Conservation (phyloP, 2,888 invertebrate species). For the Lasioglossum pauxillum region DNA sequence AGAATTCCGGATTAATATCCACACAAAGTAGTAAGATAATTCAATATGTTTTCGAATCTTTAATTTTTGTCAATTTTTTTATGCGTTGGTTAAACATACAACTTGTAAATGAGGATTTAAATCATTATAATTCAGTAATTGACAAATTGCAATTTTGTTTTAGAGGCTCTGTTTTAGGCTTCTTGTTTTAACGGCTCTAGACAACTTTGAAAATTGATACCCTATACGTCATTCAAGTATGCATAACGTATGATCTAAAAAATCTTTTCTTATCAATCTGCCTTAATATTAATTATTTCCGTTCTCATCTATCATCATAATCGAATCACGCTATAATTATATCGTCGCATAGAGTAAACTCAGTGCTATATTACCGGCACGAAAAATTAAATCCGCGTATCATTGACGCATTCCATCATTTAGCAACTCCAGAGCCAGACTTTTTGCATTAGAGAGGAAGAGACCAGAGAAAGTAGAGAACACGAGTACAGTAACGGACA, state of each 20-base stretch:
- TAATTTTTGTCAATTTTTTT: not conserved
- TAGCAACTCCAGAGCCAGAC: not conserved
- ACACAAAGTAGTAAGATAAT: too few species aligned
- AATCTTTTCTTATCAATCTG: not conserved
- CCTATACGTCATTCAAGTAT: not conserved
- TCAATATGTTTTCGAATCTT: too few species aligned
- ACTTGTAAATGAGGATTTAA: too few species aligned
- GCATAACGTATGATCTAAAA: not conserved
- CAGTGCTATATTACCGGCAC: not conserved
- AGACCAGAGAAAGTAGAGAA: not conserved
- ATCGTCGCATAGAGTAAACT: not conserved
- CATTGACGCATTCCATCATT: not conserved
- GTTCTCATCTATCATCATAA: not conserved
- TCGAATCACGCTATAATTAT: constrained; percentile 1
- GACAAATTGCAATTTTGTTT: not conserved
- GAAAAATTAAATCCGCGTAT: not conserved
- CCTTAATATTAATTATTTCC: too few species aligned
- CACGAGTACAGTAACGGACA: not conserved
- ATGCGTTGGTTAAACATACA: not conserved
- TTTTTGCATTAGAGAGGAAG: too few species aligned
- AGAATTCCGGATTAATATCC: too few species aligned
- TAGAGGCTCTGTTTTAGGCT: too few species aligned
- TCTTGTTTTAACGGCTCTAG: too few species aligned
- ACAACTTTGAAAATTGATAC: not conserved
- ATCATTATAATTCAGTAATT: too few species aligned